Evolutionary conservation across 2,113 vertebrate genomes (phyloP).

Genomic region (Tinamus guttatus): DNA sequence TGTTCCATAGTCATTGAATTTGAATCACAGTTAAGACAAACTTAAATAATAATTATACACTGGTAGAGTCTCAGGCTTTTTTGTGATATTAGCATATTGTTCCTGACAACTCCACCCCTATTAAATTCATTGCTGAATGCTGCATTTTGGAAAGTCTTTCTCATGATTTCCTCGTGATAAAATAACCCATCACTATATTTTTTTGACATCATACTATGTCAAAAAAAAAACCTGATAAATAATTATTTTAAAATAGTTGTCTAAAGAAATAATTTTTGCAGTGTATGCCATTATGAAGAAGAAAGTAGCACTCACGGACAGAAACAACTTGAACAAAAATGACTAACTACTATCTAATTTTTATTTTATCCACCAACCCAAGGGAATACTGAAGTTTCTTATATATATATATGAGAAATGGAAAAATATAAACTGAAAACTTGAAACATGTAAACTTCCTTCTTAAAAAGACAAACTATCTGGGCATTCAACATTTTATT

Average conservation of each 20-base stretch:
- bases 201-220: neutral
- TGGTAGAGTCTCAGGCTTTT: neutral
- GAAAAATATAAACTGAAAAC: constrained; percentile 3
- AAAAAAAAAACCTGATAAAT: neutral
- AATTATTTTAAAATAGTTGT: neutral
- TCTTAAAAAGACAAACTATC: neutral
- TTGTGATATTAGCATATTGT: neutral
- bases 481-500: neutral
- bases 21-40: neutral
- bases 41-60: neutral
- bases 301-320: neutral
- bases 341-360: neutral
- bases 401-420: neutral
- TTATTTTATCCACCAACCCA: neutral
- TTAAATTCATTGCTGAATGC: neutral
- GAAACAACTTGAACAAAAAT: neutral
- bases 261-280: neutral
- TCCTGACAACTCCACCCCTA: neutral
- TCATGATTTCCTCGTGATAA: neutral
- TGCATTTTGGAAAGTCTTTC: neutral
- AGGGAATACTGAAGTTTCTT: neutral
- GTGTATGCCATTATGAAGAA: neutral
- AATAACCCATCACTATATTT: neutral
- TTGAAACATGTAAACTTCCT: neutral
- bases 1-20: neutral